These are phyloP conservation scores for Ibidorhyncha struthersii DNA, from an alignment of 2,113 vertebrate genomes.

Conservation along the genomic window DNA sequence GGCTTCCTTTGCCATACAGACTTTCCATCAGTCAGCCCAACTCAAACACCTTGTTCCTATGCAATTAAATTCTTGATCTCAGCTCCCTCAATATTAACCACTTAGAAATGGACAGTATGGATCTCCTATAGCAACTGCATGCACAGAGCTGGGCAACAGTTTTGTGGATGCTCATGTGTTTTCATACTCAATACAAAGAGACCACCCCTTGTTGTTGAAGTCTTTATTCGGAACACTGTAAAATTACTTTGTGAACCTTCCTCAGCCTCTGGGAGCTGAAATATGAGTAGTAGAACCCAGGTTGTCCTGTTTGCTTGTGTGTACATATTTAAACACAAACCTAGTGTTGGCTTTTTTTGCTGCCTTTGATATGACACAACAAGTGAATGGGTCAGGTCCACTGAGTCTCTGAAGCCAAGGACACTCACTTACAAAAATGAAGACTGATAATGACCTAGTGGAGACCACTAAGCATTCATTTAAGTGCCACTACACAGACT, in stretches of 20 bases:
- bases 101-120: neutral
- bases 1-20: neutral
- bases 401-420: neutral
- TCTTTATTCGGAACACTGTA: neutral
- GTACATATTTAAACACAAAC: neutral
- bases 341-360: neutral
- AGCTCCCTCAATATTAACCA: neutral
- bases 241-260: neutral
- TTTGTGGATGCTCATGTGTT: neutral
- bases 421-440: neutral
- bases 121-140: neutral
- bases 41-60: neutral
- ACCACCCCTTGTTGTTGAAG: rapidly evolving
- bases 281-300: neutral
- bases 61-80: neutral
- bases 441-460: neutral
- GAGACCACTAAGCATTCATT: neutral
- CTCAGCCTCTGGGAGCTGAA: neutral
- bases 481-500: neutral
- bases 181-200: neutral
- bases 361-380: neutral
- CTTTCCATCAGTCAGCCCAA: neutral
- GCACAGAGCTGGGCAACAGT: neutral
- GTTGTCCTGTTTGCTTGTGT: neutral
- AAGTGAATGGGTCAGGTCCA: neutral